Percentiles rank a stretch among this genome's conserved stretches.
Evolutionary conservation across 2,888 invertebrate genomes (phyloP).

Genomic region (Ischnus inquisitorius): DNA sequence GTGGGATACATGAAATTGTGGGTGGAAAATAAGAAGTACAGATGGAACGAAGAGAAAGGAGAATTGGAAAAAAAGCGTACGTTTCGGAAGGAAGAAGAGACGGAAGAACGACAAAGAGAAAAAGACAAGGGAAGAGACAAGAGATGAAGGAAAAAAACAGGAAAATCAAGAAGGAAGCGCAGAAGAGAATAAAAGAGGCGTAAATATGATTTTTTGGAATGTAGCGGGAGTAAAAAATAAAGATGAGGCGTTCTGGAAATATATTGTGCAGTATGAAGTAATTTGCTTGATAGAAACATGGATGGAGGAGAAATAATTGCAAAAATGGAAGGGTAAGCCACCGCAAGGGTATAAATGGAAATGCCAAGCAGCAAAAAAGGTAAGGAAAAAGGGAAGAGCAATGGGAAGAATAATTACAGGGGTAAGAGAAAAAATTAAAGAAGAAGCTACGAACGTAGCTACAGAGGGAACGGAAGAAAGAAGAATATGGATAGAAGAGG

Average conservation of each 20-base stretch:
- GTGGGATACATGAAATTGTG: constrained; percentile 16
- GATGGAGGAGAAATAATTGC: constrained; percentile 39
- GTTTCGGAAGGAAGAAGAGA: too few species aligned
- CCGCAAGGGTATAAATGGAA: constrained; percentile 28
- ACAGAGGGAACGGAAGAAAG: neutral
- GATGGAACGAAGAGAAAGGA: constrained; percentile 45
- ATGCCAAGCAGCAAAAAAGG: constrained; percentile 19
- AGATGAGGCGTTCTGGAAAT: constrained; percentile 31
- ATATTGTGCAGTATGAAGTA: constrained; percentile 14
- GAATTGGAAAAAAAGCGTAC: too few species aligned
- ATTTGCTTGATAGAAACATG: constrained; percentile 42
- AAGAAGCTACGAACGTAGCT: constrained; percentile 42
- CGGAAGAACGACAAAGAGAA: too few species aligned
- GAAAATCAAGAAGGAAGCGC: neutral
- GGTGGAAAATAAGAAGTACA: constrained; percentile 14
- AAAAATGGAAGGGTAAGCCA: neutral
- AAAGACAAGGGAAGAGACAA: constrained; percentile 11
- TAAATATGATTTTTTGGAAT: constrained; percentile 34
- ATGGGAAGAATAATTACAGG: constrained; percentile 34
- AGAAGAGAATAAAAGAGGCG: neutral
- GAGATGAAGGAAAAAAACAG: too few species aligned
- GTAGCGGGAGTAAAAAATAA: constrained; percentile 31
- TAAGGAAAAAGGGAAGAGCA: constrained; percentile 44
- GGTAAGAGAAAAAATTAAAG: too few species aligned
- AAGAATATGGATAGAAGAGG: constrained; percentile 3